phyloP scores from a whole-genome alignment of 2,113 vertebrate species.

The Pygoscelis adeliae region DNA sequence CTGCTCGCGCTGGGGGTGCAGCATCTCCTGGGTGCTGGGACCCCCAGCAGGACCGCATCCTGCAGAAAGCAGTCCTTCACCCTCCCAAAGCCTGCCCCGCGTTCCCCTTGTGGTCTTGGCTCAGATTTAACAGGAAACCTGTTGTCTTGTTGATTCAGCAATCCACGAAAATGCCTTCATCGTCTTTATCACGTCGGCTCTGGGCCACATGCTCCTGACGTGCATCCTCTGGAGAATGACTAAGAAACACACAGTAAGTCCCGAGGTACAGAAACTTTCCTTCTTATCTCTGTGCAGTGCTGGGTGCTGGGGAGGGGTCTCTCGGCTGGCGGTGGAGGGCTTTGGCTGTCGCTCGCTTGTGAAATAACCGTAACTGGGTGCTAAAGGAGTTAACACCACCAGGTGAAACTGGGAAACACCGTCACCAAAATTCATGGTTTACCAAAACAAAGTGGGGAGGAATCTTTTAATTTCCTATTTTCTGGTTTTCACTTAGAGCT shows the following conservation, averaged over 20 bases:
- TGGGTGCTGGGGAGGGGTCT: background rate
- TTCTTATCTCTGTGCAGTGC: background rate
- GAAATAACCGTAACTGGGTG: accelerated
- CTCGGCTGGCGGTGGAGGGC: background rate
- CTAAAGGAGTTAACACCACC: no score
- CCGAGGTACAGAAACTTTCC: constrained; percentile 80
- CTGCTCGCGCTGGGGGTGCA: background rate
- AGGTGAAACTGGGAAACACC: accelerated
- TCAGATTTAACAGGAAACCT: background rate
- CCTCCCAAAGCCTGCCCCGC: accelerated
- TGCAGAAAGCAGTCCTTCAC: background rate
- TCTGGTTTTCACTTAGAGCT: background rate
- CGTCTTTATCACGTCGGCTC: constrained; percentile 83
- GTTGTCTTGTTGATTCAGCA: constrained; percentile 68
- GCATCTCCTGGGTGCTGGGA: accelerated
- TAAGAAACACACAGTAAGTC: constrained; percentile 80
- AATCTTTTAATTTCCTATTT: background rate
- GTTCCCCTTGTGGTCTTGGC: background rate
- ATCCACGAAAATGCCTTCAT: constrained; percentile 88
- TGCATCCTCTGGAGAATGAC: constrained; percentile 89
- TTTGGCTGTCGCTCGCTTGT: background rate
- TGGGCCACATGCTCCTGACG: constrained; percentile 89
- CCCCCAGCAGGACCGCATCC: background rate
- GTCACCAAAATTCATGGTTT: background rate
- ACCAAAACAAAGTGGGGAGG: background rate